Conservation (phyloP, 2,113 vertebrate genomes). For the Hirundichthys speculiger region DNA sequence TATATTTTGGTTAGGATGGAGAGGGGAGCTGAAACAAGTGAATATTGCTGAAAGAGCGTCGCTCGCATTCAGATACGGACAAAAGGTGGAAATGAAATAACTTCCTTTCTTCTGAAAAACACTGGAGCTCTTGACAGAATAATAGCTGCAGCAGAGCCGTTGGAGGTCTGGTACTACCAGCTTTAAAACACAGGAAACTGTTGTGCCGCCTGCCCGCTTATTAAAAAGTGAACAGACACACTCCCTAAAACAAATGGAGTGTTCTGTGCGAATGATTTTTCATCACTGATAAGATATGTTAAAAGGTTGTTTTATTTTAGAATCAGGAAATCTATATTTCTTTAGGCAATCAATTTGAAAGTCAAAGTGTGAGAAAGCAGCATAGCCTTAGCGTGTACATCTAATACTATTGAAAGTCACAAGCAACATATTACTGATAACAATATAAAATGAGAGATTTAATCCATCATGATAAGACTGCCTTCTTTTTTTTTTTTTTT, state of each 20-base stretch:
- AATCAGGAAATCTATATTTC: no score
- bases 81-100: slow-evolving; percentile 99
- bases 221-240: slow-evolving; percentile 81
- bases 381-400: no score
- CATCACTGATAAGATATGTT: not conserved
- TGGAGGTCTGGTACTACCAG: slow-evolving; percentile 69
- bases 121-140: slow-evolving; percentile 93
- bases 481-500: no score
- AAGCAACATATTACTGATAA: no score
- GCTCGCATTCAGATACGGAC: slow-evolving; percentile 93
- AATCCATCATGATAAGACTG: no score
- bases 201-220: slow-evolving; percentile 85
- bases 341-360: no score
- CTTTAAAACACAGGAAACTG: slow-evolving; percentile 90
- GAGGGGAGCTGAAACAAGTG: slow-evolving; percentile 89
- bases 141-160: slow-evolving; percentile 88
- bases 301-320: no score
- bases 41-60: slow-evolving; percentile 99
- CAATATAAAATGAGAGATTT: not conserved
- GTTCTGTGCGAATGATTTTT: slow-evolving; percentile 24
- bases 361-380: no score
- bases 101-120: slow-evolving; percentile 91
- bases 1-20: slow-evolving; percentile 97
- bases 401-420: no score
- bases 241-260: slow-evolving; percentile 57